Conservation (phyloP, 2,113 vertebrate species). For the Bujurquina vittata region DNA sequence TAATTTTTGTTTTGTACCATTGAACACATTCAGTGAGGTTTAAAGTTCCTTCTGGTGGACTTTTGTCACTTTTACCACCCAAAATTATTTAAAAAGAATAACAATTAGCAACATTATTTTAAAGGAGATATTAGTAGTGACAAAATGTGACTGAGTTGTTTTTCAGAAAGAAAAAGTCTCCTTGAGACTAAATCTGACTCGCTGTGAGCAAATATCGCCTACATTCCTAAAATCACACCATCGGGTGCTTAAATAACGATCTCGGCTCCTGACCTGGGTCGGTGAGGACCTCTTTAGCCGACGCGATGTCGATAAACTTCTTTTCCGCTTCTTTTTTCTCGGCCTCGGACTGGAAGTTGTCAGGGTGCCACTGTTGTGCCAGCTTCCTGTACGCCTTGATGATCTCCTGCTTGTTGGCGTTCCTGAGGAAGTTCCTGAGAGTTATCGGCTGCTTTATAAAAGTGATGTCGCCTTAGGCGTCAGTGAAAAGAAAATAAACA, state of each 20-base stretch:
- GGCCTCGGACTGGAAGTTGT: conserved; percentile 84
- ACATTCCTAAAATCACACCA: background rate
- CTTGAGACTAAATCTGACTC: background rate
- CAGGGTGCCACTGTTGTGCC: conserved; percentile 85
- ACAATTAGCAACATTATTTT: background rate
- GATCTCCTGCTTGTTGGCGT: conserved; percentile 81
- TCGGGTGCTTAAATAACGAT: background rate
- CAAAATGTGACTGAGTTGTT: background rate
- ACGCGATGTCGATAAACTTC: conserved; percentile 86
- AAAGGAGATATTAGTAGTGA: background rate
- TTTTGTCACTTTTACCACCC: no score
- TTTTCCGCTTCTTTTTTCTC: conserved; percentile 87
- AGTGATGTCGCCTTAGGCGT: background rate
- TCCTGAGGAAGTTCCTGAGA: conserved; percentile 46
- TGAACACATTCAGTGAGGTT: no score
- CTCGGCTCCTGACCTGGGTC: conserved; percentile 79
- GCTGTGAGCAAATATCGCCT: background rate
- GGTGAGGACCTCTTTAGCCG: conserved; percentile 86
- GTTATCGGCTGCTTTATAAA: background rate
- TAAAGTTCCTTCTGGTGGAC: no score
- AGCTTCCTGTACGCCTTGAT: conserved; percentile 82
- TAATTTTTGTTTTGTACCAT: background rate
- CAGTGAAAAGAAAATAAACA: background rate
- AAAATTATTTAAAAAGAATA: no score
- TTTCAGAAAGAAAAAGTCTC: background rate